A percentile compares a stretch with the other conserved stretches of the same genome.
These are phyloP conservation scores for Ammodytes marinus DNA, from an alignment of 2,113 vertebrate genomes.

Conservation along the genomic window DNA sequence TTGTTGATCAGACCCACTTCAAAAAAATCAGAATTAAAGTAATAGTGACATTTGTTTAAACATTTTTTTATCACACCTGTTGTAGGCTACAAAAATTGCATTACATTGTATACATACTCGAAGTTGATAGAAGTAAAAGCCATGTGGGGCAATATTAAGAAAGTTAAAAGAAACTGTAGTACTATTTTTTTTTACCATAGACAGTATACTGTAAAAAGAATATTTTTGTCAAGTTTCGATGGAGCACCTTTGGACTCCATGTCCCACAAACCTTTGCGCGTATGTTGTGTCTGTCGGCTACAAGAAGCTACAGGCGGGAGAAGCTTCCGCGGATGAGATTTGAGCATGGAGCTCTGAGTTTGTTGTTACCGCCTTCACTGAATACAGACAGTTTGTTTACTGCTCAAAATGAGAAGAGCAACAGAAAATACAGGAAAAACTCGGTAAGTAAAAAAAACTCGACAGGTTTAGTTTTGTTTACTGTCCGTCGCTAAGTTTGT, in stretches of 20 bases:
- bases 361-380: background rate
- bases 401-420: slow-evolving; percentile 49
- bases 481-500: background rate
- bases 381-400: background rate
- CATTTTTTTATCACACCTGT: accelerated
- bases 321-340: background rate
- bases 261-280: slow-evolving; percentile 60
- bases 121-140: background rate
- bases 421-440: slow-evolving; percentile 45
- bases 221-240: too few species aligned
- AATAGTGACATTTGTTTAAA: background rate
- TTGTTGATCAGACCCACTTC: background rate
- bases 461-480: background rate
- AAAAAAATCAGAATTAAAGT: background rate
- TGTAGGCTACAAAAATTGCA: background rate
- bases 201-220: too few species aligned
- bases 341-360: too few species aligned
- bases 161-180: too few species aligned
- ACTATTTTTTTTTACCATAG: too few species aligned
- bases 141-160: background rate
- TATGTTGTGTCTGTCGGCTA: accelerated
- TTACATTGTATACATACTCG: too few species aligned
- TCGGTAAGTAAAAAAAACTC: slow-evolving; percentile 47
- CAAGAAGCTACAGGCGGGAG: slow-evolving; percentile 47
- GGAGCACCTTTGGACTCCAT: slow-evolving; percentile 14